These are phyloP conservation scores for Copsychus sechellarum DNA, from an alignment of 2,113 vertebrate species.

Conservation along the genomic window DNA sequence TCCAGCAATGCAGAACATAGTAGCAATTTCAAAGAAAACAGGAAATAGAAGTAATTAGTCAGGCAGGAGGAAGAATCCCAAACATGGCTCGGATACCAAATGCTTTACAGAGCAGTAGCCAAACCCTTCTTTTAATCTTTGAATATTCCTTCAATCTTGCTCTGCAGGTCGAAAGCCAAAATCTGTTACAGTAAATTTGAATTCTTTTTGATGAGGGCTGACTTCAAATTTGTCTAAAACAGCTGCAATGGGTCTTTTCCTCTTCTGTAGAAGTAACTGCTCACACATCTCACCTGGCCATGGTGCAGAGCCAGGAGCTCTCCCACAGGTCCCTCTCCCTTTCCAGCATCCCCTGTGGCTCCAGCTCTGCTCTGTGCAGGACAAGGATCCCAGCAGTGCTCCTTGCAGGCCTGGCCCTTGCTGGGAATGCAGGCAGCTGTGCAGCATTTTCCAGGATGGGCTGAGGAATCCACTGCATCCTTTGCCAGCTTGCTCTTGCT, in stretches of 20 bases:
- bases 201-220: neutral
- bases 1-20: slow-evolving; percentile 47
- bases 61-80: slow-evolving; percentile 40
- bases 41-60: slow-evolving; percentile 52
- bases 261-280: neutral
- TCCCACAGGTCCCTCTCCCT: neutral
- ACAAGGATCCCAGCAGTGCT: neutral
- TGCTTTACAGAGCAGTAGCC: neutral
- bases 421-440: neutral
- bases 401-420: neutral
- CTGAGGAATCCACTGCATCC: neutral
- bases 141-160: neutral
- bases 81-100: neutral
- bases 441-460: neutral
- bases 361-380: neutral
- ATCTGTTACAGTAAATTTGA: neutral
- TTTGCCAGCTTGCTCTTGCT: neutral
- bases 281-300: neutral
- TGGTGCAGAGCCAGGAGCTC: neutral
- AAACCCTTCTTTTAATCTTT: neutral
- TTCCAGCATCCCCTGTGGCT: neutral
- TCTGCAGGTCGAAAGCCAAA: neutral
- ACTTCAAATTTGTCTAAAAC: neutral
- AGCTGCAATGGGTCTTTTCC: neutral
- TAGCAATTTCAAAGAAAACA: slow-evolving; percentile 49